A percentile compares a stretch with the other conserved stretches of the same genome.
Conservation (phyloP, 2,113 vertebrate genomes). For the Myotis yumanensis region DNA sequence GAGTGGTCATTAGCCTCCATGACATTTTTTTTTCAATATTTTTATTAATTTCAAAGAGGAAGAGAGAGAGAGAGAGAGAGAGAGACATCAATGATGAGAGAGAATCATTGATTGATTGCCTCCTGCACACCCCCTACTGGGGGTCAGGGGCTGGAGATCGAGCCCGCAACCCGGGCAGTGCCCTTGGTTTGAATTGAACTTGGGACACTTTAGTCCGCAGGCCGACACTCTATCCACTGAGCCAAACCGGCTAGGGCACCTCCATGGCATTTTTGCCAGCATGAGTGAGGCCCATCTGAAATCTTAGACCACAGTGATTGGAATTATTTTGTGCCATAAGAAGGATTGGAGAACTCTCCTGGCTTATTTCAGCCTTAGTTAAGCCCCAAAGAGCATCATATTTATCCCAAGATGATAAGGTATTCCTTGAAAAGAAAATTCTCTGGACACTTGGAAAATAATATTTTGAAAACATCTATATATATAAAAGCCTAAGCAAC, state of each 20-base stretch:
- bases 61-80: too few relatives aligned
- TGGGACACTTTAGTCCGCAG: too few relatives aligned
- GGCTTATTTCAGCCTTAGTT: conserved; percentile 11
- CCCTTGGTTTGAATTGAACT: too few relatives aligned
- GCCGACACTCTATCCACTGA: too few relatives aligned
- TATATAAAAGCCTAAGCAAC: too few relatives aligned
- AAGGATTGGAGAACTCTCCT: neutral
- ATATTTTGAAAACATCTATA: neutral
- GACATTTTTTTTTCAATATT: neutral
- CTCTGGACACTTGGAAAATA: neutral
- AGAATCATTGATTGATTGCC: too few relatives aligned
- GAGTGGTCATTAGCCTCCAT: conserved; percentile 43
- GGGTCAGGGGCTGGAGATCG: too few relatives aligned
- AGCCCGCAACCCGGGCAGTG: too few relatives aligned
- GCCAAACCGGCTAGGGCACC: neutral
- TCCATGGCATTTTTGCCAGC: conserved; percentile 40
- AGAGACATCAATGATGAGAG: too few relatives aligned
- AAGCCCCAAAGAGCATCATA: neutral
- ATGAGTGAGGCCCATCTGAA: conserved; percentile 51
- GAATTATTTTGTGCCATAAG: neutral
- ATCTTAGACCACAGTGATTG: neutral
- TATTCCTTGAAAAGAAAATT: neutral
- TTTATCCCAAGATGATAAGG: neutral
- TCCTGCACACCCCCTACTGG: too few relatives aligned
- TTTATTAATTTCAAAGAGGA: too few relatives aligned